Percentiles rank a stretch among this genome's conserved stretches.
phyloP scores from a whole-genome alignment of 2,797 vertebrate genomes.

The Tangara arthus region DNA sequence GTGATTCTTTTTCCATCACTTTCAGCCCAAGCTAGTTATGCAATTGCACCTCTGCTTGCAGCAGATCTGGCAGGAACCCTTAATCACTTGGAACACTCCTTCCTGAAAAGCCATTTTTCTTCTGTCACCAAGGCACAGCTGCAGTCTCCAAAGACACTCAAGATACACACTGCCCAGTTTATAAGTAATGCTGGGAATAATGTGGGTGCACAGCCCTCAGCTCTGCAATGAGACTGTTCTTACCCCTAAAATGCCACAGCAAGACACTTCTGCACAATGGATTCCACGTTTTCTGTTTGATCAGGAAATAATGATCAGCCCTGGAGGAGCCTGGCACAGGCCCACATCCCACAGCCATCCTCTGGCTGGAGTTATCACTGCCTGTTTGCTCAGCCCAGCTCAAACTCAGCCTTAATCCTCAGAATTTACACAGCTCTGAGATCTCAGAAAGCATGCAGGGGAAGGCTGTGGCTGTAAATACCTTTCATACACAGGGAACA shows the following conservation, averaged over 20 bases:
- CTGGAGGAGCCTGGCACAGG: neutral
- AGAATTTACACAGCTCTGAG: slow-evolving; percentile 5
- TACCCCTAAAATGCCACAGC: neutral
- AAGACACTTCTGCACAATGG: neutral
- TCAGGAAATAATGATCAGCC: neutral
- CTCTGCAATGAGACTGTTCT: neutral
- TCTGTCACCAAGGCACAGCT: neutral
- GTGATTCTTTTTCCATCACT: neutral
- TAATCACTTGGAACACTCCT: neutral
- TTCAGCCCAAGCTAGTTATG: neutral
- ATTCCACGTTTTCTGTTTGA: neutral
- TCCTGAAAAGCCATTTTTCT: neutral
- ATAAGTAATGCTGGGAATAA: neutral
- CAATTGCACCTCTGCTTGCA: neutral
- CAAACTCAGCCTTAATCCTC: slow-evolving; percentile 18
- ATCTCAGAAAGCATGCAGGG: neutral
- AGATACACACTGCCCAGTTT: neutral
- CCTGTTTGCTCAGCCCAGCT: slow-evolving; percentile 34
- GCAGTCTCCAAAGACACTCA: neutral
- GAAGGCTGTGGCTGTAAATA: neutral
- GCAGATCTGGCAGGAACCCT: neutral
- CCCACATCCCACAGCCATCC: neutral
- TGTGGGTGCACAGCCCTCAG: rapidly evolving
- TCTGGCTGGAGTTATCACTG: neutral
- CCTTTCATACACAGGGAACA: neutral